These are phyloP conservation scores for Microcebus griseorufus DNA, from an alignment of 2,113 vertebrate species.

Conservation along the genomic window DNA sequence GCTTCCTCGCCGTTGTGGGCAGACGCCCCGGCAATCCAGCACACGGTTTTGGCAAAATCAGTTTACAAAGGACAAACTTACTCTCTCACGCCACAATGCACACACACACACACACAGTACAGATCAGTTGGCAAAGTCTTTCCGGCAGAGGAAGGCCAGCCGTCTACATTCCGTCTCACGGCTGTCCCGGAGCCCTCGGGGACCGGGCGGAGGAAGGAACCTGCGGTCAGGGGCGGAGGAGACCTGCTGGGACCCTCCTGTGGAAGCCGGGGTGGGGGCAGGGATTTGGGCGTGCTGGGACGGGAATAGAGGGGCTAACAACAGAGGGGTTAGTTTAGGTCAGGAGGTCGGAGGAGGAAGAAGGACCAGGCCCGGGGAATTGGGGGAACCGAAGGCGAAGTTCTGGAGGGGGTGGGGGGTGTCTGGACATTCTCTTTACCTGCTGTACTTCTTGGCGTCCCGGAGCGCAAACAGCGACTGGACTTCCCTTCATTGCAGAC, in stretches of 20 bases:
- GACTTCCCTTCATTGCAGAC: constrained; percentile 66
- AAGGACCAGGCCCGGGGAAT: accelerated
- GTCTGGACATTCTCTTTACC: constrained; percentile 32
- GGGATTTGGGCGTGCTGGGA: background rate
- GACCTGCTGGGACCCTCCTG: too few relatives aligned
- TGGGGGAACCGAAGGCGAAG: accelerated
- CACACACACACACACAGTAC: background rate
- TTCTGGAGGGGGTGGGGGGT: too few relatives aligned
- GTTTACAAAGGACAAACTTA: background rate
- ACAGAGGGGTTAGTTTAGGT: accelerated
- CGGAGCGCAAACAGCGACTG: background rate
- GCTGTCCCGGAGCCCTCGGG: background rate
- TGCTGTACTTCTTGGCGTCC: constrained; percentile 54
- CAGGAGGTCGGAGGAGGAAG: too few relatives aligned
- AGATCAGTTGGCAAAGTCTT: background rate
- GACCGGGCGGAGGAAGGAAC: background rate
- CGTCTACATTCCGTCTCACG: too few relatives aligned
- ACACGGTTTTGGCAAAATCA: background rate
- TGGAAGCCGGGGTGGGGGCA: too few relatives aligned
- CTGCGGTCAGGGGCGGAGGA: too few relatives aligned
- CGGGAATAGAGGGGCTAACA: accelerated
- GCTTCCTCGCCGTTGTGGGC: background rate
- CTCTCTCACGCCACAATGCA: too few relatives aligned
- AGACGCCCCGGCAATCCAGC: too few relatives aligned
- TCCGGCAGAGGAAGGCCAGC: background rate